A percentile compares a stretch with the other conserved stretches of the same genome.
Evolutionary conservation across 1,140 invertebrate genomes (phyloP).

Genomic region (Drosophila mayri): DNA sequence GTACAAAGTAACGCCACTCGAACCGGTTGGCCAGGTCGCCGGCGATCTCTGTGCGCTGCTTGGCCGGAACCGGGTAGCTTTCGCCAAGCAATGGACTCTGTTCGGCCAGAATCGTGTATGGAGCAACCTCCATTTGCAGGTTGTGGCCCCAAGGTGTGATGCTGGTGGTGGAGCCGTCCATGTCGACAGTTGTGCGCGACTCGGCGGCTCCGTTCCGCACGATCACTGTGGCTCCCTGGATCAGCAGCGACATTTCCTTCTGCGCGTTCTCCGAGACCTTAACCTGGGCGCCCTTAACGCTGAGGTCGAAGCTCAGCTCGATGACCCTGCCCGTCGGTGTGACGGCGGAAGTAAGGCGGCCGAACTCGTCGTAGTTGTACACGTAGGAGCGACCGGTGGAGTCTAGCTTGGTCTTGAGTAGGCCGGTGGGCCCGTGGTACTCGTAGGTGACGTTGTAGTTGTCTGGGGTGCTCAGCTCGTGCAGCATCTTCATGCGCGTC

Average conservation of each 20-base stretch:
- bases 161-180: slow-evolving; percentile 92
- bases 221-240: slow-evolving; percentile 94
- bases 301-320: slow-evolving; percentile 93
- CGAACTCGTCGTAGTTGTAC: slow-evolving; percentile 98
- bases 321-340: slow-evolving; percentile 96
- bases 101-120: slow-evolving; percentile 93
- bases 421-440: slow-evolving; percentile 94
- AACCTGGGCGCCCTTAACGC: slow-evolving; percentile 94
- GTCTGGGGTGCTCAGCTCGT: slow-evolving; percentile 94
- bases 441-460: slow-evolving; percentile 97
- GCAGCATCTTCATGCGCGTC: slow-evolving; percentile 94
- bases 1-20: slow-evolving; percentile 96
- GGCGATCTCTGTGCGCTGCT: slow-evolving; percentile 94
- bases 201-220: slow-evolving; percentile 93
- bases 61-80: slow-evolving; percentile 95
- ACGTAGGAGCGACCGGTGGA: slow-evolving; percentile 96
- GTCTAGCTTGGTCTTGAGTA: slow-evolving; percentile 95
- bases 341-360: slow-evolving; percentile 94
- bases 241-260: slow-evolving; percentile 93
- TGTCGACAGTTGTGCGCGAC: slow-evolving; percentile 91
- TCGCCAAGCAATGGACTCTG: slow-evolving; percentile 93
- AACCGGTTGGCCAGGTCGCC: slow-evolving; percentile 96
- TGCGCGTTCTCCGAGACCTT: slow-evolving; percentile 93
- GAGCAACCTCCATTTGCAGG: slow-evolving; percentile 93
- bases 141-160: slow-evolving; percentile 93